Evolutionary conservation across 2,797 vertebrate species (phyloP), one percentile per base, ranked within the genome.

Genomic region (Rhodeus uyekii): DNA sequence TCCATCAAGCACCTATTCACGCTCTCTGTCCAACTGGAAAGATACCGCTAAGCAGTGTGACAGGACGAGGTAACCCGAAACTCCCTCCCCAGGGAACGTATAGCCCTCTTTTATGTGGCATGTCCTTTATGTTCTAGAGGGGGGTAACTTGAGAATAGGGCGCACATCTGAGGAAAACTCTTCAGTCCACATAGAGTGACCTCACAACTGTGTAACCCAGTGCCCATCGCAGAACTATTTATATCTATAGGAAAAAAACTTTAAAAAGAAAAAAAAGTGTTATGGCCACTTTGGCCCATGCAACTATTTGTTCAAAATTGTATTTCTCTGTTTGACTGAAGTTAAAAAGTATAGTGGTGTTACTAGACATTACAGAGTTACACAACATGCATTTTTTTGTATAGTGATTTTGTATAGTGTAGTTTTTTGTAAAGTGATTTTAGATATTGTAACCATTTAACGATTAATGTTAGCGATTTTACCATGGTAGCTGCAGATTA

Each of bases 51-150:
- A 87, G 76, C 81, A 58, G 77, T 42, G 14, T 46, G 81, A 85
- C 60, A 61, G 85, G 69, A 82, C 83, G 69, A 67, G 58, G 91
- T 87, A 92, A 94, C 89, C 86, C 80, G 72, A 92, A 80, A 92
- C 89, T 71, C 86, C 53, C 88, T 93, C 94, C 92, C 89, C 84
- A 82, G 86, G 86, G 91, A 90, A 90, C 84, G 87, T 72, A 90
- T 75, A 78, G 61, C 65, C 86, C 87, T 90, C 92, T 89, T 92
- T 82, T 86, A 86, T 76, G 12, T 53, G 44, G 53, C 10, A 27
- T 39, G 5, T 80, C 91, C 92, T 94, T 93, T 90, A 92, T 91
- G 90, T 90, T 85, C 77, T 68, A 80, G 90, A 85, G 83, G 88
- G n/a, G 79, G 80, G 46, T 61, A 83, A 87, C 86, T 83, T 55